Percentiles rank a stretch among this genome's conserved stretches.
phyloP scores from a whole-genome alignment of 2,888 invertebrate species.

The Cyrtodaria siliqua region DNA sequence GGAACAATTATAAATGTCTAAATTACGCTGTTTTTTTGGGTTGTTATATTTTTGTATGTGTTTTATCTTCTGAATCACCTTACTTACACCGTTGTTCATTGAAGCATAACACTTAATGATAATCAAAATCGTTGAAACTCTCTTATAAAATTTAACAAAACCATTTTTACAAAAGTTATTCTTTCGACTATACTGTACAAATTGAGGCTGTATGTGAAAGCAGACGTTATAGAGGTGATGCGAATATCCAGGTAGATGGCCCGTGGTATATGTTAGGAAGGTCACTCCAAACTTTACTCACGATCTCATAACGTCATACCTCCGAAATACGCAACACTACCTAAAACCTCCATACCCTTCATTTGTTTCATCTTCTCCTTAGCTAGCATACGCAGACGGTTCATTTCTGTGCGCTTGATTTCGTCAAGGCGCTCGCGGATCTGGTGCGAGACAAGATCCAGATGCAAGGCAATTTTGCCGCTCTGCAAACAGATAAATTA shows the following conservation, averaged over 20 bases:
- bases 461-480: slow-evolving; percentile 95
- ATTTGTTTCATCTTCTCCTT: slow-evolving; percentile 74
- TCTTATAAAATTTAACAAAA: too few relatives aligned
- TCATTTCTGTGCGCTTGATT: slow-evolving; percentile 95
- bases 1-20: too few relatives aligned
- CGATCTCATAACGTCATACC: slow-evolving; percentile 64
- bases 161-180: too few relatives aligned
- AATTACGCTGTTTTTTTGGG: too few relatives aligned
- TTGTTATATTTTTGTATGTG: too few relatives aligned
- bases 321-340: slow-evolving; percentile 72
- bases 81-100: too few relatives aligned
- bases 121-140: too few relatives aligned
- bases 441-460: slow-evolving; percentile 95
- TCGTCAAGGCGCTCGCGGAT: slow-evolving; percentile 96
- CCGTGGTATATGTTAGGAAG: slow-evolving; percentile 21
- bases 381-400: slow-evolving; percentile 92
- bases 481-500: slow-evolving; percentile 87
- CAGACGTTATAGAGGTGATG: slow-evolving; percentile 10
- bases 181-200: too few relatives aligned
- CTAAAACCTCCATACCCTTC: slow-evolving; percentile 80
- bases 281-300: slow-evolving; percentile 41
- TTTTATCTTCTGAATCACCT: too few relatives aligned
- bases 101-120: too few relatives aligned
- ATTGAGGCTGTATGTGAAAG: slow-evolving; percentile 2
- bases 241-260: background rate